Evolutionary conservation across 2,113 vertebrate species (phyloP), one percentile per base, ranked within the genome.

Genomic region (Myotis yumanensis): DNA sequence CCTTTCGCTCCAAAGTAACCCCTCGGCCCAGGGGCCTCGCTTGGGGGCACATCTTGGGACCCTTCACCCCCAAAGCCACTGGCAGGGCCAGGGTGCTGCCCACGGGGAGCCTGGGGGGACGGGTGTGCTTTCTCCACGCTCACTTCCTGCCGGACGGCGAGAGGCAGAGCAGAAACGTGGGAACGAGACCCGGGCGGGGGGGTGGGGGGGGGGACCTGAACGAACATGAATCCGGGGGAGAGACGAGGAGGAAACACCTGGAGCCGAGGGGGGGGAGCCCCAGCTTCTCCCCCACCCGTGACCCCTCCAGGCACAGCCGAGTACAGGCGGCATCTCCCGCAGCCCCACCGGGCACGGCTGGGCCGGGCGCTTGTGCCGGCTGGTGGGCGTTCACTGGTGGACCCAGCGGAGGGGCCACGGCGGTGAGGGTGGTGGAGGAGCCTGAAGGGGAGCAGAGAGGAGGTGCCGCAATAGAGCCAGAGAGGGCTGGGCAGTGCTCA

Each of bases 1-100:
- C 12, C 35, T 81, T 94, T 66, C 71, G 64, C 30, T 88, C 30
- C 69, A 91, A 93, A 86, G 48, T 48, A 90, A 87, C 30, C 25
- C 17, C 32, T 48, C 43, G 32, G 66, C 64, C 37, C 46, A 37
- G 17, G 43, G 14, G 40, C 43, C 14, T 62, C 22, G 17, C 22
- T 30, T 11, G 12, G 23, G 57, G 52, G 2, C 37, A 59, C 4
- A 23, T 81, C 57, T 8, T 28, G 22, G 12, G 57, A 15, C 30
- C 62, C 8, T 80, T 72, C 7, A 40, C 37, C 22, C 18, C 32
- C 48, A 62, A 0, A 5, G 4, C 40, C 43, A 62, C 40, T 32
- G 18, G 10, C 11, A 32, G 52, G 2, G 40, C 59, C 72, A 54
- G 51, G 25, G 6, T 57, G 2, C 35, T 64, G 8, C 37, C 18